Conservation (phyloP, 2,888 invertebrate species). For the Psylliodes chrysocephalus region DNA sequence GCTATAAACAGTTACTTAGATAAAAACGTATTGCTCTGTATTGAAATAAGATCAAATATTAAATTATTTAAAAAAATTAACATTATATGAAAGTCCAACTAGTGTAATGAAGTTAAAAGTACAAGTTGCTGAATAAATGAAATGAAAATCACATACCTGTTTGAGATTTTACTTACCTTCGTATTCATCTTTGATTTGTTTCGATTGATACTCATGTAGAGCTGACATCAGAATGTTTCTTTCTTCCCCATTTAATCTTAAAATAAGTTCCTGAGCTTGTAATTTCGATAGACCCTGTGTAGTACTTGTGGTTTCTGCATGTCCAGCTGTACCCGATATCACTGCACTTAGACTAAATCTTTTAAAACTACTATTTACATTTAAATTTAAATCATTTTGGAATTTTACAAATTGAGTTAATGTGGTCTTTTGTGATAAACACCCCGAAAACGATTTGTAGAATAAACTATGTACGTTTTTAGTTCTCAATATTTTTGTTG, state of each 20-base stretch:
- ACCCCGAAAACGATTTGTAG: constrained; percentile 24
- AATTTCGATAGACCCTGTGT: constrained; percentile 68
- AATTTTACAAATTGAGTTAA: constrained; percentile 41
- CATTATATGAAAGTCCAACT: no score
- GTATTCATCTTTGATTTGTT: constrained; percentile 78
- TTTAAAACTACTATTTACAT: constrained; percentile 38
- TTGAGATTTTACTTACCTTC: constrained; percentile 82
- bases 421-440: constrained; percentile 37
- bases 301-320: constrained; percentile 62
- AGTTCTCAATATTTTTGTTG: constrained; percentile 46
- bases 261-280: constrained; percentile 79
- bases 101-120: no score
- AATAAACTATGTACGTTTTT: constrained; percentile 35
- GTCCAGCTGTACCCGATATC: constrained; percentile 58
- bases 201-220: constrained; percentile 79
- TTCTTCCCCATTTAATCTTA: constrained; percentile 79
- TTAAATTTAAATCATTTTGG: constrained; percentile 30
- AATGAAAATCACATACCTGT: no score
- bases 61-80: no score
- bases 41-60: no score
- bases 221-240: constrained; percentile 75
- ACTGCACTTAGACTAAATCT: constrained; percentile 52
- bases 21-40: no score
- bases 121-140: no score
- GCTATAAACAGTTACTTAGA: no score